These are phyloP conservation scores for Rousettus leschenaultii DNA, from an alignment of 2,113 vertebrate species.

Conservation along the genomic window DNA sequence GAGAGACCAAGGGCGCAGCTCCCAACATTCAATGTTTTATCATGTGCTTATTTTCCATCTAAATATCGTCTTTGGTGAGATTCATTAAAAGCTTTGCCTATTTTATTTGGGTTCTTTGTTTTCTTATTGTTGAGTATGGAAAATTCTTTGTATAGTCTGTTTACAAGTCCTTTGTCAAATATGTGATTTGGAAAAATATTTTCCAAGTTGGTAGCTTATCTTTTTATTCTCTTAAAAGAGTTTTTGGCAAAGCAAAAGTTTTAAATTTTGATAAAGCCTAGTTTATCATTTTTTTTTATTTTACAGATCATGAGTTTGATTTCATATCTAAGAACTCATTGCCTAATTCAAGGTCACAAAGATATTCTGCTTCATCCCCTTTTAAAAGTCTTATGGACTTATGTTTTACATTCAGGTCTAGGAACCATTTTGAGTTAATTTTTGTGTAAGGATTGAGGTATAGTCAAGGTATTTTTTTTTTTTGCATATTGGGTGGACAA, in stretches of 20 bases:
- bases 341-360: conserved; percentile 32
- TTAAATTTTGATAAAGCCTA: conserved; percentile 49
- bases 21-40: conserved; percentile 6
- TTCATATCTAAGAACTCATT: background rate
- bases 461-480: background rate
- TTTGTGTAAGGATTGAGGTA: background rate
- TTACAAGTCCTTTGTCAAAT: conserved; percentile 39
- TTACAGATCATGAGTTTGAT: conserved; percentile 33
- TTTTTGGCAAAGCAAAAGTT: conserved; percentile 47
- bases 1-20: no score
- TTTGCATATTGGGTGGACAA: background rate
- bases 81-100: background rate
- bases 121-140: conserved; percentile 24
- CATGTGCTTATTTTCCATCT: conserved; percentile 8
- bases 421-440: background rate
- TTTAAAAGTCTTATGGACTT: conserved; percentile 21
- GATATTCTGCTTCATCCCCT: conserved; percentile 6
- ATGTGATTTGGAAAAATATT: conserved; percentile 54
- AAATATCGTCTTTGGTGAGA: conserved; percentile 41
- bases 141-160: conserved; percentile 42
- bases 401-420: conserved; percentile 22
- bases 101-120: conserved; percentile 38
- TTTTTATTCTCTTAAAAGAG: conserved; percentile 62
- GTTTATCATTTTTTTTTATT: conserved; percentile 40
- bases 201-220: conserved; percentile 30